Evolutionary conservation across 2,888 invertebrate genomes (phyloP).

Genomic region (Andricus quercusramuli): DNA sequence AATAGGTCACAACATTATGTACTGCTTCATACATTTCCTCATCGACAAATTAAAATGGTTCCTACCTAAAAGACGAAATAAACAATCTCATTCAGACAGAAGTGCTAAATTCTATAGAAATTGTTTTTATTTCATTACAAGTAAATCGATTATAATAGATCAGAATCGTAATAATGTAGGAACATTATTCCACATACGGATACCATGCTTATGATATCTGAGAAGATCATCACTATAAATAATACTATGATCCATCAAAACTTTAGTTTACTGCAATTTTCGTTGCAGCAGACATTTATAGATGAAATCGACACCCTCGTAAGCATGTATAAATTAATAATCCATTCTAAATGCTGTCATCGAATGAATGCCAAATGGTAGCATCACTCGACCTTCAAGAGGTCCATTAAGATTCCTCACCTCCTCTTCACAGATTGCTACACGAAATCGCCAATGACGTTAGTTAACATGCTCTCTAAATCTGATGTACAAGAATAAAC

Average conservation of each 20-base stretch:
- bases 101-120: no score
- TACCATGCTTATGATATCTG: no score
- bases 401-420: conserved; percentile 27
- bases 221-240: neutral
- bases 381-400: conserved; percentile 36
- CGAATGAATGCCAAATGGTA: conserved; percentile 15
- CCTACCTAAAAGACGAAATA: no score
- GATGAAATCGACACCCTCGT: conserved; percentile 4
- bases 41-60: no score
- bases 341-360: conserved; percentile 35
- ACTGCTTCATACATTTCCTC: no score
- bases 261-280: neutral
- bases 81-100: no score
- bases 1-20: no score
- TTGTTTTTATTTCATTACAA: no score
- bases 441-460: conserved; percentile 9
- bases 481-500: neutral
- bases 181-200: no score
- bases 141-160: no score
- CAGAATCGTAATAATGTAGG: no score
- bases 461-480: neutral
- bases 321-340: conserved; percentile 24
- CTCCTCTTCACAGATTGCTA: conserved; percentile 12
- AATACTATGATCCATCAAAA: neutral
- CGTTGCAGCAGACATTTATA: neutral